These are phyloP conservation scores for Pharmacophagus antenor DNA, from an alignment of 2,888 invertebrate genomes.

Conservation along the genomic window DNA sequence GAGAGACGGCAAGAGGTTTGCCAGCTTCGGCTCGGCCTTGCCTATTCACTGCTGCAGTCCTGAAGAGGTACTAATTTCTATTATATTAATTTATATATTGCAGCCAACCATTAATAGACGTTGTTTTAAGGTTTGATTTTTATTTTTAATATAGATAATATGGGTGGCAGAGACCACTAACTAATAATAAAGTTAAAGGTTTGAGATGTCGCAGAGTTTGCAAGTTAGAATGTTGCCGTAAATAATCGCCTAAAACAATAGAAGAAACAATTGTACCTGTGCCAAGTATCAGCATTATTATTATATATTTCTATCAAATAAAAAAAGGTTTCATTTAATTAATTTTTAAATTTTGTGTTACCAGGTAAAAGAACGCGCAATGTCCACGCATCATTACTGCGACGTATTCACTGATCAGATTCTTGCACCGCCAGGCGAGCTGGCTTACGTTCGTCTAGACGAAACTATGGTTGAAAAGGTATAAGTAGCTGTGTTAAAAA, in stretches of 20 bases:
- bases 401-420: slow-evolving; percentile 63
- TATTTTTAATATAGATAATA: too few species aligned
- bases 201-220: too few species aligned
- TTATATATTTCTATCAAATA: too few species aligned
- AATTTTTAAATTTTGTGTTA: not conserved
- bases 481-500: not conserved
- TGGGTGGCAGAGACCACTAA: too few species aligned
- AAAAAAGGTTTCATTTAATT: not conserved
- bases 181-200: too few species aligned
- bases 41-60: slow-evolving; percentile 67
- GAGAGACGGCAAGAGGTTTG: slow-evolving; percentile 53
- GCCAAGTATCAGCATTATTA: too few species aligned
- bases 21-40: slow-evolving; percentile 53
- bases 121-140: too few species aligned
- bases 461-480: slow-evolving; percentile 69
- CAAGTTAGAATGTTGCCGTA: too few species aligned
- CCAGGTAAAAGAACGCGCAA: slow-evolving; percentile 47
- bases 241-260: too few species aligned
- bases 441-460: slow-evolving; percentile 66
- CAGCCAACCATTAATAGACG: too few species aligned
- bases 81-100: too few species aligned
- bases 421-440: slow-evolving; percentile 64
- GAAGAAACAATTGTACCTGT: too few species aligned
- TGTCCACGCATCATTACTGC: slow-evolving; percentile 68
- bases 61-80: slow-evolving; percentile 51